Evolutionary conservation across 2,888 invertebrate species (phyloP), one percentile per base, ranked within the genome.

Genomic region (Pediacus dermestoides): DNA sequence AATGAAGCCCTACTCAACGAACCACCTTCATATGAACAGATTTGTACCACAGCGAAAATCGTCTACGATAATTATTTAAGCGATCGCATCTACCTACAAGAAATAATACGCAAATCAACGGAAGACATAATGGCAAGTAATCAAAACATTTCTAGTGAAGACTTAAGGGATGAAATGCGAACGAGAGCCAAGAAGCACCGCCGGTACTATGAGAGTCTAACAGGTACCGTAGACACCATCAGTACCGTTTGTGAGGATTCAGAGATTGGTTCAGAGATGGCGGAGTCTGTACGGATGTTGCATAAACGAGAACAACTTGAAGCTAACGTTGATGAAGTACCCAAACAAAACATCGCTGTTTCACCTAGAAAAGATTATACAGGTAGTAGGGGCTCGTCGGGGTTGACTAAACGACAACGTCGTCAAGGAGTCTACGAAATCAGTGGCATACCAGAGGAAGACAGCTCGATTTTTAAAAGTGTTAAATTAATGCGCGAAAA

Each of bases 131-230:
- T 52, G 53, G 44, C 48, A 9, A 40, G 39, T 12, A 28, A 38
- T 8, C 33, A 42, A 37, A 13, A 21, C 23, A 10, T 37, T 30
- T 33, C 18, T 26, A 26, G 31, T 34, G 48, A 45, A 7, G 60
- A 61, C 41, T 34, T 61, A 22, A 52, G 59, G 7, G 55, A 61
- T 18, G 35, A 58, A 3, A 52, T 67, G 16, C 53, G 52, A 31
- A 44, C 42, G n/a, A 66, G 63, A 50, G 64, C 67, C 4, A 56
- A 59, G 30, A 62, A 61, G 38, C 67, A 67, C 39, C 43, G 58
- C 9, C 52, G 45, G 14, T 67, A 59, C 41, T 67, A 61, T 44
- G 55, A 55, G 37, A 52, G 50, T 3, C 50, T 65, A 22, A 16
- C 53, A 45, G 55, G 34, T 30, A 38, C 16, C 41, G 42, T 37